These are phyloP conservation scores for Fregetta grallaria DNA, from an alignment of 2,113 vertebrate species.

Conservation along the genomic window DNA sequence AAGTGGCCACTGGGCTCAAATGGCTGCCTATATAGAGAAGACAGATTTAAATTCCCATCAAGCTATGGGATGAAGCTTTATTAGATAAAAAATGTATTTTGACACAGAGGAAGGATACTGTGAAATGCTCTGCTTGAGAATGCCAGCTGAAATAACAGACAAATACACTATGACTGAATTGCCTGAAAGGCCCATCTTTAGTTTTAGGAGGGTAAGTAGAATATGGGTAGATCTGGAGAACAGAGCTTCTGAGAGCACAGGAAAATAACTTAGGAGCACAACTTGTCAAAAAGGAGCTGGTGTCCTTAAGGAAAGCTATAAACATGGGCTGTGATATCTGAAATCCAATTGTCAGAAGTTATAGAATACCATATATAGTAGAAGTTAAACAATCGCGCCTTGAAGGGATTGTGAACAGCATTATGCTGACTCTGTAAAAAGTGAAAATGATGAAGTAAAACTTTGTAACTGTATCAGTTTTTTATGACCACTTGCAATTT, in stretches of 20 bases:
- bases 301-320: neutral
- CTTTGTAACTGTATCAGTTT: neutral
- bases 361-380: neutral
- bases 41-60: neutral
- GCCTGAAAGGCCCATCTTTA: neutral
- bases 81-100: neutral
- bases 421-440: neutral
- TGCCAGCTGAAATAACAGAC: neutral
- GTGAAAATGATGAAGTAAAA: neutral
- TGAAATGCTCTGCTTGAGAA: neutral
- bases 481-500: neutral
- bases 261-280: neutral
- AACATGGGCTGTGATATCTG: neutral
- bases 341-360: conserved; percentile 3
- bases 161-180: neutral
- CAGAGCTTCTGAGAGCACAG: neutral
- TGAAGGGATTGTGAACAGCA: neutral
- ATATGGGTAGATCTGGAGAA: neutral
- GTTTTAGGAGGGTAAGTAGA: neutral
- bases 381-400: neutral
- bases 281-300: neutral
- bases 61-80: neutral
- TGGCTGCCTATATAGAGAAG: neutral
- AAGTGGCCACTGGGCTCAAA: neutral
- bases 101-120: neutral